These are phyloP conservation scores for Antitype chi DNA, from an alignment of 2,888 invertebrate species.

Conservation along the genomic window DNA sequence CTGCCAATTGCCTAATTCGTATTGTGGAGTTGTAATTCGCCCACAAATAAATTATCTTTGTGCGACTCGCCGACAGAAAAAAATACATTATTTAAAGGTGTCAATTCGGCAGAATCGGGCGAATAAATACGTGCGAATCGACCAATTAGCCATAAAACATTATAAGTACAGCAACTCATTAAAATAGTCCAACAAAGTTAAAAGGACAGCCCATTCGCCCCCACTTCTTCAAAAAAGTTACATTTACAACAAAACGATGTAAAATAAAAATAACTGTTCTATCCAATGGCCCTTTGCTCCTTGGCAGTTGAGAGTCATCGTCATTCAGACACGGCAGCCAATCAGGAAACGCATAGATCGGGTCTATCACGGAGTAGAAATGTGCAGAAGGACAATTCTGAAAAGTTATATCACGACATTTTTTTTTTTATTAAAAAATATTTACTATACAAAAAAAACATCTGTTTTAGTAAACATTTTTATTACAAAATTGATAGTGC, in stretches of 20 bases:
- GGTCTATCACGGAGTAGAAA: constrained; percentile 38
- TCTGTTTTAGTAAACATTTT: neutral
- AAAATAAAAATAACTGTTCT: constrained; percentile 32
- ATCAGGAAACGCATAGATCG: constrained; percentile 54
- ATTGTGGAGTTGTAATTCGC: too few species aligned
- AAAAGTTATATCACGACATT: too few species aligned
- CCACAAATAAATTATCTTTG: too few species aligned
- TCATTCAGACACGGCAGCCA: constrained; percentile 47
- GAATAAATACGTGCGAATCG: too few species aligned
- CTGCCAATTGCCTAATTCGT: too few species aligned
- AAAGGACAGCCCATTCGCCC: neutral
- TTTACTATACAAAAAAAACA: neutral
- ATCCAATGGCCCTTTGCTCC: constrained; percentile 54
- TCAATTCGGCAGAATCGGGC: too few species aligned
- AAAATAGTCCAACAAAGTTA: neutral
- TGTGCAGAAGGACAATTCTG: constrained; percentile 30
- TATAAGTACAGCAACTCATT: neutral
- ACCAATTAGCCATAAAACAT: too few species aligned
- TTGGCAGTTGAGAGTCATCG: constrained; percentile 44
- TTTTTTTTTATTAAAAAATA: too few species aligned
- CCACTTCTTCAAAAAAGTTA: constrained; percentile 23
- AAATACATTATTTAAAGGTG: too few species aligned
- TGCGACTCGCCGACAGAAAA: too few species aligned
- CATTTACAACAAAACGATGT: constrained; percentile 5
- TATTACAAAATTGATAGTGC: too few species aligned